phyloP scores from a whole-genome alignment of 2,888 invertebrate species.

The Ceramica pisi region DNA sequence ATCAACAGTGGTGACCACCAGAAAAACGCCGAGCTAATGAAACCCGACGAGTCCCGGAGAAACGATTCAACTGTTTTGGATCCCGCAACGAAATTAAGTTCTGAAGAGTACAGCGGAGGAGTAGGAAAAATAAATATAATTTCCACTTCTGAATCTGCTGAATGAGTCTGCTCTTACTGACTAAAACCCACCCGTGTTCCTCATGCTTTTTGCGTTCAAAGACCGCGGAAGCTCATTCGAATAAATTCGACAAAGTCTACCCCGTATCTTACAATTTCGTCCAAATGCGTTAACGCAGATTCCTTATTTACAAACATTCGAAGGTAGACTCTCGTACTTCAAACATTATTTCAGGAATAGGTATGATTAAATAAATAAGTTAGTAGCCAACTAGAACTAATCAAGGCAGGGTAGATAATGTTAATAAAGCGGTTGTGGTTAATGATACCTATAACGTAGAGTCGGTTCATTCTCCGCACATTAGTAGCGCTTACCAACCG shows the following conservation, averaged over 20 bases:
- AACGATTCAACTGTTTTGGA: too few relatives aligned
- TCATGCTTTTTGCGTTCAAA: too few relatives aligned
- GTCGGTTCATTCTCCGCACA: background rate
- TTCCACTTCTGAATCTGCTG: too few relatives aligned
- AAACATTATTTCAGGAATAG: background rate
- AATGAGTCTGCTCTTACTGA: too few relatives aligned
- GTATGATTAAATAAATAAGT: background rate
- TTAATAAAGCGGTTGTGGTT: background rate
- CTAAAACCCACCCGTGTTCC: background rate
- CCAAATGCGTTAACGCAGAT: background rate
- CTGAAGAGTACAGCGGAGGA: too few relatives aligned
- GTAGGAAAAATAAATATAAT: too few relatives aligned
- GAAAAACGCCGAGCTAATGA: too few relatives aligned
- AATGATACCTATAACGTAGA: conserved; percentile 4
- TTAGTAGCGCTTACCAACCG: background rate
- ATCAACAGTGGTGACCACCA: too few relatives aligned
- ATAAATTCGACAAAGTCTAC: too few relatives aligned
- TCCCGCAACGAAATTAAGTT: too few relatives aligned
- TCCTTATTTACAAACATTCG: background rate
- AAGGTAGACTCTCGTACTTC: background rate
- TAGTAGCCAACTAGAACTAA: background rate
- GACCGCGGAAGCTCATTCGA: too few relatives aligned
- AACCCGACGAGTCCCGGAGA: too few relatives aligned
- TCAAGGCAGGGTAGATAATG: background rate
- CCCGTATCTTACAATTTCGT: background rate